These are phyloP conservation scores for Lithosia quadra DNA, from an alignment of 2,888 invertebrate genomes.

Conservation along the genomic window DNA sequence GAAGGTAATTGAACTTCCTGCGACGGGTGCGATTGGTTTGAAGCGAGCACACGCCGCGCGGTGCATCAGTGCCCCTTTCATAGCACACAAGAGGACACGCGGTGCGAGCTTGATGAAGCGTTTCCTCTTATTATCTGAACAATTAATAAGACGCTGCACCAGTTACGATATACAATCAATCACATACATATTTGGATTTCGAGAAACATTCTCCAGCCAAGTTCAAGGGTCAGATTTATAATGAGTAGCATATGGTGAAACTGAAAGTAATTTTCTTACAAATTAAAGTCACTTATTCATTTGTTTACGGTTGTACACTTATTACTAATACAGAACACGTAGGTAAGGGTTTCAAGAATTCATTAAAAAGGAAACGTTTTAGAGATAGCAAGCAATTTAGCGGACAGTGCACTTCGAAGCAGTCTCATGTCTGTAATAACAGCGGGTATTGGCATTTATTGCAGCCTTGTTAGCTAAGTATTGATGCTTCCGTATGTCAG, in stretches of 20 bases:
- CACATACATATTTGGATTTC: slow-evolving; percentile 66
- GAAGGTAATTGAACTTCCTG: slow-evolving; percentile 87
- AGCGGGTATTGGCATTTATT: slow-evolving; percentile 58
- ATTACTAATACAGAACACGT: not conserved
- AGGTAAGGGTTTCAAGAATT: not conserved
- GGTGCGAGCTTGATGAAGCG: slow-evolving; percentile 77
- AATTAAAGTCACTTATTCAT: not conserved
- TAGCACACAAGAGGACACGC: slow-evolving; percentile 65
- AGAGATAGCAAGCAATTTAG: slow-evolving; percentile 16
- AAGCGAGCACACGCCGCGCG: slow-evolving; percentile 61
- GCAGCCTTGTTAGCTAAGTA: slow-evolving; percentile 44
- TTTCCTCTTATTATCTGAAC: slow-evolving; percentile 85
- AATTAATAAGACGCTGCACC: slow-evolving; percentile 78
- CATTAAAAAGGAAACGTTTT: slow-evolving; percentile 9
- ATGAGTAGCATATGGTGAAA: not conserved
- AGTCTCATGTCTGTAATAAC: slow-evolving; percentile 58
- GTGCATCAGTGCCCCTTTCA: slow-evolving; percentile 74
- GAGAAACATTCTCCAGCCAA: slow-evolving; percentile 51
- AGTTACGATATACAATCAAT: slow-evolving; percentile 73
- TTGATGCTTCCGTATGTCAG: slow-evolving; percentile 48
- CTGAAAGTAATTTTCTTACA: not conserved
- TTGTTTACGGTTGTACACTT: not conserved
- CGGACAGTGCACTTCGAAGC: slow-evolving; percentile 39
- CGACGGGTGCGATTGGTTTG: slow-evolving; percentile 75
- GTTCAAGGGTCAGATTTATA: slow-evolving; percentile 44